These are phyloP conservation scores for Sebastes dallii DNA, from an alignment of 2,797 vertebrate genomes.

Conservation along the genomic window DNA sequence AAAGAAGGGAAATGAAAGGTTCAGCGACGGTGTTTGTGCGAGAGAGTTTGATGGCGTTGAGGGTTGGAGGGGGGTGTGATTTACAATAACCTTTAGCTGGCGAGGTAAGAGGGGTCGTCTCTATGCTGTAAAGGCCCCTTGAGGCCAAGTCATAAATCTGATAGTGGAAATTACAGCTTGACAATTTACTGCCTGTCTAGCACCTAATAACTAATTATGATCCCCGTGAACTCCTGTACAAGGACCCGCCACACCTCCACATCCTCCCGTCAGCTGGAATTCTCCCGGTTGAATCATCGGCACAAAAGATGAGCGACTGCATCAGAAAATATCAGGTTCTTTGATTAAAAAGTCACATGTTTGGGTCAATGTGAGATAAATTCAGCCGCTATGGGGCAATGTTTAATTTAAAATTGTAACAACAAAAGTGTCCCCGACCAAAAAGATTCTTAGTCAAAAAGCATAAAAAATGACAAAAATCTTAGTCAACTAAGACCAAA, in stretches of 20 bases:
- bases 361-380: background rate
- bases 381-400: background rate
- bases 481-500: too few species aligned
- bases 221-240: slow-evolving; percentile 45
- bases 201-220: slow-evolving; percentile 71
- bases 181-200: slow-evolving; percentile 64
- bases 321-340: background rate
- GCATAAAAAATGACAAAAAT: too few species aligned
- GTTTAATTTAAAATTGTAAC: background rate
- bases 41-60: slow-evolving; percentile 11
- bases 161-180: slow-evolving; percentile 59
- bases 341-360: background rate
- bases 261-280: background rate
- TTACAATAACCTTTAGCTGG: slow-evolving; percentile 71
- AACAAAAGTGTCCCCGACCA: too few species aligned
- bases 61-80: slow-evolving; percentile 49
- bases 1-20: slow-evolving; percentile 21
- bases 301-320: background rate
- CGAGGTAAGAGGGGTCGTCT: slow-evolving; percentile 54
- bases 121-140: slow-evolving; percentile 51
- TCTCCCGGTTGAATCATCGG: background rate
- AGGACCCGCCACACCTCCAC: background rate
- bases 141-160: slow-evolving; percentile 67
- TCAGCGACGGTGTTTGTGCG: slow-evolving; percentile 26
- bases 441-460: too few species aligned